phyloP scores from a whole-genome alignment of 2,113 vertebrate species.

The Daphoenositta chrysoptera region DNA sequence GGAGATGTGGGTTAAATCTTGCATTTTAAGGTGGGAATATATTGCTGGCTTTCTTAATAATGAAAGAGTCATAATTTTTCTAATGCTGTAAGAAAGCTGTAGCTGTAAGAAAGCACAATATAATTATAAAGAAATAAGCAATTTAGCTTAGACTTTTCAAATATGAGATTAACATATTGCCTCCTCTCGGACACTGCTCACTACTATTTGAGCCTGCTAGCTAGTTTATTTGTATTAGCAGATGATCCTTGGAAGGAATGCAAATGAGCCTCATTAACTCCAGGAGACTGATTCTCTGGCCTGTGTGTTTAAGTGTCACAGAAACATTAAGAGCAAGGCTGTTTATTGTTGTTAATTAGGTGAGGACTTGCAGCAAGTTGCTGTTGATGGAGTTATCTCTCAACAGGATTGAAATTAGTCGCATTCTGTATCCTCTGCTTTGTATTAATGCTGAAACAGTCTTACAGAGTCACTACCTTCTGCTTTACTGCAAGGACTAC shows the following conservation, averaged over 20 bases:
- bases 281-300: background rate
- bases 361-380: background rate
- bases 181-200: background rate
- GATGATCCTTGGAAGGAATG: constrained; percentile 2
- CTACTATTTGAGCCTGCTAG: background rate
- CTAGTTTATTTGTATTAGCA: background rate
- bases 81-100: background rate
- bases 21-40: background rate
- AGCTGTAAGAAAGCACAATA: background rate
- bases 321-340: background rate
- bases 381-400: background rate
- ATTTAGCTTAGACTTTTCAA: background rate
- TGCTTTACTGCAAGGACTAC: background rate
- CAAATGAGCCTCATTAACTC: constrained; percentile 27
- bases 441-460: background rate
- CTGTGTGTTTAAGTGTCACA: background rate
- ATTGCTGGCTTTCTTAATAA: background rate
- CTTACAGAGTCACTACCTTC: background rate
- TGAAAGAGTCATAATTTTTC: background rate
- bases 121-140: background rate
- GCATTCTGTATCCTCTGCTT: background rate
- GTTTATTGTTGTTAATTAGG: constrained; percentile 31
- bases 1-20: background rate
- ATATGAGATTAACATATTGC: background rate
- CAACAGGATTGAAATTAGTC: background rate